These are phyloP conservation scores for Schizaphis graminum DNA, from an alignment of 2,888 invertebrate genomes.

Conservation along the genomic window DNA sequence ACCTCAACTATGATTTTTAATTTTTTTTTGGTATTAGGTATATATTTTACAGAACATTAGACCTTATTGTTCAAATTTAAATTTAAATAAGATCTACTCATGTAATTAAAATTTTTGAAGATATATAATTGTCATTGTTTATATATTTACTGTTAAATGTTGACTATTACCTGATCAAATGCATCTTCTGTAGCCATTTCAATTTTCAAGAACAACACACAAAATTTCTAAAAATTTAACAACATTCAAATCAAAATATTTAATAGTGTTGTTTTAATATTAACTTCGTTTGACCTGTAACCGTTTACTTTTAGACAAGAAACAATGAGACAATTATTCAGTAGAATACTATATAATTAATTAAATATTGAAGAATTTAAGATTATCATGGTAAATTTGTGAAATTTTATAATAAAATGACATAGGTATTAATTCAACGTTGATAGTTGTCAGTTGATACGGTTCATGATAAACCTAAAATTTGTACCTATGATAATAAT, in stretches of 20 bases:
- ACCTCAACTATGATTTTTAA: neutral
- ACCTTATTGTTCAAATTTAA: neutral
- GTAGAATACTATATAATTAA: neutral
- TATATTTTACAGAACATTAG: neutral
- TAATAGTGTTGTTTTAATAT: neutral
- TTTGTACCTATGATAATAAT: too few species aligned
- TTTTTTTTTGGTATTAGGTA: neutral
- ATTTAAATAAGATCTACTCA: neutral
- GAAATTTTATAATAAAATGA: too few species aligned
- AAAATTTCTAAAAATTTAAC: neutral
- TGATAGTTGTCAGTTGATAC: too few species aligned
- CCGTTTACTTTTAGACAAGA: neutral
- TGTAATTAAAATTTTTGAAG: too few species aligned
- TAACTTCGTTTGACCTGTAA: neutral
- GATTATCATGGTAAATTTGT: neutral
- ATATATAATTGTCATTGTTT: neutral
- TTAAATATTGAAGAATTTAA: neutral
- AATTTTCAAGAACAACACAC: slow-evolving; percentile 8
- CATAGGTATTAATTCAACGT: too few species aligned
- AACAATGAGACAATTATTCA: neutral
- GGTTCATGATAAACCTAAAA: too few species aligned
- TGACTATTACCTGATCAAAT: slow-evolving; percentile 52
- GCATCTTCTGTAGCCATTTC: slow-evolving; percentile 54
- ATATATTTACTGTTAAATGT: neutral
- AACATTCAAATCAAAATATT: neutral